Evolutionary conservation across 1,140 invertebrate species (phyloP).

Genomic region (Achroia grisella): DNA sequence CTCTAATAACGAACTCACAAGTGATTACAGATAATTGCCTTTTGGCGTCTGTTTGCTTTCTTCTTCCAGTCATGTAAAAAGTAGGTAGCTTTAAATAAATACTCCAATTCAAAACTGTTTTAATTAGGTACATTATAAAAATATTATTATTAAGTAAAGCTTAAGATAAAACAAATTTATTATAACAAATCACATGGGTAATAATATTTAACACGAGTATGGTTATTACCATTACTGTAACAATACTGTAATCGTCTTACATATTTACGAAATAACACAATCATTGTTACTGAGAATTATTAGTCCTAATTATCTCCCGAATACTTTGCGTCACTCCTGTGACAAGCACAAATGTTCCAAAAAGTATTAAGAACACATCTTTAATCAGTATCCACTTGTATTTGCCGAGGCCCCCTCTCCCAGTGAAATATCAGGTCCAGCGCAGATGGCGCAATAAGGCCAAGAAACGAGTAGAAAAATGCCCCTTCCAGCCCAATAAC

Average conservation of each 20-base stretch:
- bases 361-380: conserved; percentile 73
- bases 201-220: no score
- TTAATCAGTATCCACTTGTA: conserved; percentile 80
- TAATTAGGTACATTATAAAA: no score
- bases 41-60: no score
- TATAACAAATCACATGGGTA: no score
- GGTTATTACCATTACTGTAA: no score
- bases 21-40: no score
- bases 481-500: conserved; percentile 93
- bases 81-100: no score
- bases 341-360: conserved; percentile 52
- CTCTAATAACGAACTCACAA: no score
- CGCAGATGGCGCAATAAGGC: conserved; percentile 88
- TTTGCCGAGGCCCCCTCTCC: conserved; percentile 75
- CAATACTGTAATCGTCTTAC: conserved; percentile 3
- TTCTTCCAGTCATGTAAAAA: no score
- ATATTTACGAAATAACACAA: conserved; percentile 4
- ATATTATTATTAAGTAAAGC: no score
- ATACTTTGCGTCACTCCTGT: conserved; percentile 61
- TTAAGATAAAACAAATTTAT: no score
- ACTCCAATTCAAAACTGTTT: no score
- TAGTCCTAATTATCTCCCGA: conserved; percentile 50
- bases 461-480: conserved; percentile 88
- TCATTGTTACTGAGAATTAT: neutral
- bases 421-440: conserved; percentile 84